These are phyloP conservation scores for Philaenus spumarius DNA, from an alignment of 1,140 invertebrate species.

Conservation along the genomic window DNA sequence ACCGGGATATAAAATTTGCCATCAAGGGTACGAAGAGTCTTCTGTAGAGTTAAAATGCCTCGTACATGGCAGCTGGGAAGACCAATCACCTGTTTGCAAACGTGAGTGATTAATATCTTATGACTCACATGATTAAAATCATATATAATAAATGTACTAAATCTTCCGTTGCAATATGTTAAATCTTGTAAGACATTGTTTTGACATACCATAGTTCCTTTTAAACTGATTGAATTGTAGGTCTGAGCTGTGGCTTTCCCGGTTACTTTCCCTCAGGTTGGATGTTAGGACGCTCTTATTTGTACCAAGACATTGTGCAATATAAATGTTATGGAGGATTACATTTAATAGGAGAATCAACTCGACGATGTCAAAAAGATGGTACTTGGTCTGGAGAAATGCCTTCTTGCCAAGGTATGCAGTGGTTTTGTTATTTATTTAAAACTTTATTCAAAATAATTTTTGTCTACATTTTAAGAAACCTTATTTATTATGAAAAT, in stretches of 20 bases:
- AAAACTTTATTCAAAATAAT: too few species aligned
- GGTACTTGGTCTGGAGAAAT: conserved; percentile 46
- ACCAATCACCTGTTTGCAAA: conserved; percentile 40
- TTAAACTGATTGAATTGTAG: too few species aligned
- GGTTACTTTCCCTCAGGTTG: conserved; percentile 48
- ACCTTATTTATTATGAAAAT: too few species aligned
- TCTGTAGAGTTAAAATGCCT: conserved; percentile 39
- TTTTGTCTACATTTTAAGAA: too few species aligned
- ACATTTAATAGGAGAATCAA: conserved; percentile 41
- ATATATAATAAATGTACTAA: too few species aligned
- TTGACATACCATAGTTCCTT: too few species aligned
- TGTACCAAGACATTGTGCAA: conserved; percentile 44
- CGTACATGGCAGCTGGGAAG: conserved; percentile 46
- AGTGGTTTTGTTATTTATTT: too few species aligned
- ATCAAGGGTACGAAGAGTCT: conserved; percentile 38
- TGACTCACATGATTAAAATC: too few species aligned
- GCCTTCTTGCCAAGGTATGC: conserved; percentile 43
- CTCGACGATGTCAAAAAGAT: conserved; percentile 43
- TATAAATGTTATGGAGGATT: conserved; percentile 49
- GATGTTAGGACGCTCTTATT: conserved; percentile 45
- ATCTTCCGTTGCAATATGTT: too few species aligned
- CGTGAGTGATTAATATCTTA: conserved; percentile 47
- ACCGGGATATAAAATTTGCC: conserved; percentile 15
- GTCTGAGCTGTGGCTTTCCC: conserved; percentile 49
- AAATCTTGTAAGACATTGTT: too few species aligned